Conservation (phyloP, 2,888 invertebrate species). For the Apodemia hepburni region DNA sequence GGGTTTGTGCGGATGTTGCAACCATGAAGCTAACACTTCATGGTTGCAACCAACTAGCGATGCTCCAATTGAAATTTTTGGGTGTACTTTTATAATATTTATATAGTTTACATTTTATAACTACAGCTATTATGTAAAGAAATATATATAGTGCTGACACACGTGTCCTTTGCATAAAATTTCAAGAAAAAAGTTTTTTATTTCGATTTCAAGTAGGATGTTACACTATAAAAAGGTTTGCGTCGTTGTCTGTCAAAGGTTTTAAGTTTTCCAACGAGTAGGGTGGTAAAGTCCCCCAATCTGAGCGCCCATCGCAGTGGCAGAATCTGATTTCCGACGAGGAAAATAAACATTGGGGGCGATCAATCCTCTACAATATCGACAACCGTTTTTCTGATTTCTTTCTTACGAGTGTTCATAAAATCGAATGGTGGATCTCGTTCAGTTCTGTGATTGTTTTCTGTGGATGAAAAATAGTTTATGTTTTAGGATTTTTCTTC, state of each 20-base stretch:
- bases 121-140: too few relatives aligned
- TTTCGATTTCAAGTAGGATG: conserved; percentile 9
- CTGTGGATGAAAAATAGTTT: conserved; percentile 14
- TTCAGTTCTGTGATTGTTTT: conserved; percentile 30
- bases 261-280: conserved; percentile 8
- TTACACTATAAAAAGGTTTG: conserved; percentile 1
- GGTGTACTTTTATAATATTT: too few relatives aligned
- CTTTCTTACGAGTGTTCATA: conserved; percentile 33
- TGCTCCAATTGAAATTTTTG: too few relatives aligned
- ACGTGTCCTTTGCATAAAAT: too few relatives aligned
- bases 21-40: too few relatives aligned
- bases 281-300: conserved; percentile 17
- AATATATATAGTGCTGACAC: too few relatives aligned
- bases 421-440: conserved; percentile 27
- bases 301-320: conserved; percentile 22
- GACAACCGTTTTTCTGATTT: conserved; percentile 31
- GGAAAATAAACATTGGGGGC: conserved; percentile 28
- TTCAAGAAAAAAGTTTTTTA: neutral
- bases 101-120: too few relatives aligned
- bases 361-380: conserved; percentile 32
- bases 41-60: too few relatives aligned
- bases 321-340: conserved; percentile 24
- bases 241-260: conserved; percentile 10
- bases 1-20: too few relatives aligned
- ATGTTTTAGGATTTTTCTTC: conserved; percentile 8